Evolutionary conservation across 2,888 invertebrate species (phyloP), one percentile per base, ranked within the genome.

Genomic region (Dynastes grantii): DNA sequence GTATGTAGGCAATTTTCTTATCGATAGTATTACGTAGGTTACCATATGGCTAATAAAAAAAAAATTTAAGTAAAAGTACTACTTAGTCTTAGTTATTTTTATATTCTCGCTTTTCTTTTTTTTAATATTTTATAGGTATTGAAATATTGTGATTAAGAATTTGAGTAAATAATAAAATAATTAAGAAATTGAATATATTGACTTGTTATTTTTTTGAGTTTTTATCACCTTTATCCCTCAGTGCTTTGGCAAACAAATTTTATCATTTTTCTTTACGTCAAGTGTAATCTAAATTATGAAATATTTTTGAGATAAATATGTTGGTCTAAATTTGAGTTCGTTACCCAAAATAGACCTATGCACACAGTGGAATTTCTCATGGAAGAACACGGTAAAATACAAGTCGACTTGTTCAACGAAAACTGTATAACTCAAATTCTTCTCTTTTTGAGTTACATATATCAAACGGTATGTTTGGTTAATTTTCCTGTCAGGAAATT

Each of bases 121-220:
- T 27, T 9, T 11, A 4, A 29, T 63, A 4, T 63, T 63, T 63
- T 63, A 13, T 32, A 29, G 63, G 29, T 63, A 63, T 51, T 37
- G 40, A 13, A 61, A 75, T 75, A 75, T 75, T 75, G 73, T 75
- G 73, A 58, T 71, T 11, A 6, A 73, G 22, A 22, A 58, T 16
- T 58, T 40, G 51, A 73, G 16, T 58, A 58, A 58, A 58, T 58
- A 58, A 45, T 73, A 55, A 73, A 75, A 61, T 75, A 75, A 73
- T 61, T 45, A 58, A 40, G 8, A 22, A 75, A 61, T 49, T 61
- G 22, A 75, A 75, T 63, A 61, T 22, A 27, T 75, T 61, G 73
- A 61, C 61, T 75, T 75, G 73, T 75, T 75, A 75, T 75, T 75
- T 75, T 68, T 73, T 61, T 73, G 22, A 75, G 37, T 45, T 45